These are phyloP conservation scores for Ifrita kowaldi DNA, from an alignment of 2,113 vertebrate species.

Conservation along the genomic window DNA sequence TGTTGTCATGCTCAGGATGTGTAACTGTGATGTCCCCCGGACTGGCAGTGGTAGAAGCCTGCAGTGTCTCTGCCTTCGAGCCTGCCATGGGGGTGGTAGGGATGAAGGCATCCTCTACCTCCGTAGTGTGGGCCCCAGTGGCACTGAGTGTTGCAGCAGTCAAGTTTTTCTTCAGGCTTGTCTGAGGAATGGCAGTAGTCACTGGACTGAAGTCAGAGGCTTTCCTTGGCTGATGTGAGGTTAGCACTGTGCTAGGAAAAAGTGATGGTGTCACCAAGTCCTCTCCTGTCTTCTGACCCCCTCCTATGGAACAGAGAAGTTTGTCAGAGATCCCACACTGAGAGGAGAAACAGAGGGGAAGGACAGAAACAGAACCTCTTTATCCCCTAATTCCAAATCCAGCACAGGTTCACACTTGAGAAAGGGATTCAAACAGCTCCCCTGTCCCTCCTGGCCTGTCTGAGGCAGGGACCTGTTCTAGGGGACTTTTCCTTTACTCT, in stretches of 20 bases:
- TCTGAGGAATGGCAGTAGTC: not conserved
- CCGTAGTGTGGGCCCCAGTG: not conserved
- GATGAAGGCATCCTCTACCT: not conserved
- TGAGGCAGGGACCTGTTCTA: not conserved
- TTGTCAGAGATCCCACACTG: not conserved
- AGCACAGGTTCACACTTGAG: not conserved
- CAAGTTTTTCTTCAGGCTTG: not conserved
- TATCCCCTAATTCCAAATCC: not conserved
- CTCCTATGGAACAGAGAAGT: slow-evolving; percentile 21
- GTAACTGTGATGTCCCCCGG: not conserved
- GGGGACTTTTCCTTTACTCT: not conserved
- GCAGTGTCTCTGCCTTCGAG: not conserved
- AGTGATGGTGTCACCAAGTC: not conserved
- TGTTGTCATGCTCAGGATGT: not conserved
- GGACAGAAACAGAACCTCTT: not conserved
- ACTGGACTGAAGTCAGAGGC: not conserved
- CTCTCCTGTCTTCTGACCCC: not conserved
- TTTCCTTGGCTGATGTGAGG: not conserved
- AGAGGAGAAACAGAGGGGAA: not conserved
- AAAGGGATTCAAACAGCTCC: not conserved
- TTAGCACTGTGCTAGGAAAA: not conserved
- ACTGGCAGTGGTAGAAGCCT: not conserved
- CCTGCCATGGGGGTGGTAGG: not conserved
- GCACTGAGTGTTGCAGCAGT: not conserved
- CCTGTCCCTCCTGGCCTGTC: not conserved